Conservation (phyloP, 2,888 invertebrate genomes). For the Agonum fuliginosum region DNA sequence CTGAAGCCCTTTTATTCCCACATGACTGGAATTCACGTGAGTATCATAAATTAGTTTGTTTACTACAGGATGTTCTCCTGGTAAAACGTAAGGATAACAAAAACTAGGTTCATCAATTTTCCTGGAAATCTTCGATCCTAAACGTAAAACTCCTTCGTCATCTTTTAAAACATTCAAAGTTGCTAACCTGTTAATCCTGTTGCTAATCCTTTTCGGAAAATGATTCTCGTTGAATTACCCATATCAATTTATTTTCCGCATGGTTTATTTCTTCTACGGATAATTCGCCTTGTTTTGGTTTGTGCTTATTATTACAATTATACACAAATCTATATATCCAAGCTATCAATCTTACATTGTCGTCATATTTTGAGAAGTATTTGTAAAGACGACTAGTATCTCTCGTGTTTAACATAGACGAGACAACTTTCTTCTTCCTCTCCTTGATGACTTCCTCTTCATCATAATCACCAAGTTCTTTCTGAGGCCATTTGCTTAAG, state of each 20-base stretch:
- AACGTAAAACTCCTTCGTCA: too few species aligned
- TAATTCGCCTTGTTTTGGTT: background rate
- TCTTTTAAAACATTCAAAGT: slow-evolving; percentile 59
- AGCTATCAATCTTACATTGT: background rate
- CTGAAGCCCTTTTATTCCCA: too few species aligned
- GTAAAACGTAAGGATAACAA: too few species aligned
- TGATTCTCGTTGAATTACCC: slow-evolving; percentile 2
- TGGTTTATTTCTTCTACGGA: background rate
- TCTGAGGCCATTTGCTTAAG: slow-evolving; percentile 62
- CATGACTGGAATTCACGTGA: too few species aligned
- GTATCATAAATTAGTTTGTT: too few species aligned
- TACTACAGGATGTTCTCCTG: too few species aligned
- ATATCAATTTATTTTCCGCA: slow-evolving; percentile 14
- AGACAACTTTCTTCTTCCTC: slow-evolving; percentile 33
- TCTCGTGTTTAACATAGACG: background rate
- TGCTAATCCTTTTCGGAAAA: slow-evolving; percentile 54
- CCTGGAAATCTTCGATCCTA: too few species aligned
- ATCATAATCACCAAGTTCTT: slow-evolving; percentile 11
- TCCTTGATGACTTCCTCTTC: slow-evolving; percentile 53
- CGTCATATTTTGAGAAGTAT: background rate
- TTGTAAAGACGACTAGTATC: background rate
- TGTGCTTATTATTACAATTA: background rate
- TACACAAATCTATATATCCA: slow-evolving; percentile 58
- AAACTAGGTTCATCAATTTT: too few species aligned
- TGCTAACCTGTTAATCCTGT: slow-evolving; percentile 54